phyloP scores from a whole-genome alignment of 2,888 invertebrate genomes.

The Drosophila cognata region DNA sequence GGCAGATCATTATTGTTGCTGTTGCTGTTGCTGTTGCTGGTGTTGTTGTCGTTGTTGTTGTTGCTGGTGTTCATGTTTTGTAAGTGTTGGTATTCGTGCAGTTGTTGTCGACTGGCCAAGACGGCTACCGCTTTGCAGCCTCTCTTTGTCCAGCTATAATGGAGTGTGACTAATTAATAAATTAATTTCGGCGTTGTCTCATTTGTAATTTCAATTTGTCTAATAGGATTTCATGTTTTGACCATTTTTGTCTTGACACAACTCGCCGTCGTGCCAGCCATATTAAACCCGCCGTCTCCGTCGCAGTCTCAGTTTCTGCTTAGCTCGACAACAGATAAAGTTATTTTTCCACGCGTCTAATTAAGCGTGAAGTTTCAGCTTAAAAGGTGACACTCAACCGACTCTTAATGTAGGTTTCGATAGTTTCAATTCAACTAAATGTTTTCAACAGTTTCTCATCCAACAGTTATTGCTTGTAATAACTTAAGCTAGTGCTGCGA shows the following conservation, averaged over 20 bases:
- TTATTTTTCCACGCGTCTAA: conserved; percentile 68
- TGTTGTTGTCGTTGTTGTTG: conserved; percentile 10
- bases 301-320: conserved; percentile 4
- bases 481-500: conserved; percentile 3
- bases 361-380: conserved; percentile 73
- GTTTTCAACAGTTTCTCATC: conserved; percentile 14
- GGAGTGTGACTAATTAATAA: conserved; percentile 80
- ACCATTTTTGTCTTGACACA: conserved; percentile 71
- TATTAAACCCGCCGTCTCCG: conserved; percentile 17
- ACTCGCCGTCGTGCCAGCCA: conserved; percentile 39
- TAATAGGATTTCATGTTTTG: conserved; percentile 82
- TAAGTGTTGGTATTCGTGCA: conserved; percentile 24
- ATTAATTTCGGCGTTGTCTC: conserved; percentile 78
- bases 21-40: conserved; percentile 5
- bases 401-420: conserved; percentile 40
- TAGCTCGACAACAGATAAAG: conserved; percentile 53
- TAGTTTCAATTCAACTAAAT: conserved; percentile 29
- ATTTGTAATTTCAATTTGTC: conserved; percentile 81
- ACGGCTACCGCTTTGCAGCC: conserved; percentile 54
- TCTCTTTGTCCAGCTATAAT: conserved; percentile 72
- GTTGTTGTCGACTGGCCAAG: conserved; percentile 23
- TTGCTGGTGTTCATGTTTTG: conserved; percentile 21
- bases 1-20: conserved; percentile 50
- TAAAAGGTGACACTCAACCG: conserved; percentile 48
- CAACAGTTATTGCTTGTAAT: conserved; percentile 17